These are phyloP conservation scores for Samia ricini DNA, from an alignment of 1,140 invertebrate genomes.

Conservation along the genomic window DNA sequence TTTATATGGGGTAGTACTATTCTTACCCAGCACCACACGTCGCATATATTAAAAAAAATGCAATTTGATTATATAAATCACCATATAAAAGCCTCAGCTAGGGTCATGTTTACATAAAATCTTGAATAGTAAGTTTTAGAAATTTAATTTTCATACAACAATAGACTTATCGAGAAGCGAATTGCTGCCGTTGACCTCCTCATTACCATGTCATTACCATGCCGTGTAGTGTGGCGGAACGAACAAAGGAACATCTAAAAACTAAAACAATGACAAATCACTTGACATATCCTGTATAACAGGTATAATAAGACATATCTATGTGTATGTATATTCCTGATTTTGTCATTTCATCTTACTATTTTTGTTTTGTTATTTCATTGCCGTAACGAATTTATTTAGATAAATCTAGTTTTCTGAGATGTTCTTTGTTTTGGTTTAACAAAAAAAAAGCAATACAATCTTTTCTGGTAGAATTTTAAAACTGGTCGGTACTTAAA, in stretches of 20 bases:
- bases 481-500: too few relatives aligned
- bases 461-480: too few relatives aligned
- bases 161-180: slow-evolving; percentile 19
- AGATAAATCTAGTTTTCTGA: too few relatives aligned
- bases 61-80: too few relatives aligned
- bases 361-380: not conserved
- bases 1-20: too few relatives aligned
- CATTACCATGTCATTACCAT: slow-evolving; percentile 40
- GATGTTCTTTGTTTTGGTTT: too few relatives aligned
- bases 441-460: too few relatives aligned
- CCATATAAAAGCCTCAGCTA: not conserved
- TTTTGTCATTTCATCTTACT: not conserved
- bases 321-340: slow-evolving; percentile 4
- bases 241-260: slow-evolving; percentile 43
- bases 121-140: not conserved
- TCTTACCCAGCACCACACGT: too few relatives aligned
- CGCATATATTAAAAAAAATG: too few relatives aligned
- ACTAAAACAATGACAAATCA: slow-evolving; percentile 31
- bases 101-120: not conserved
- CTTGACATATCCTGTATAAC: slow-evolving; percentile 14
- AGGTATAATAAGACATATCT: not conserved
- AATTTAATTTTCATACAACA: not conserved
- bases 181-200: slow-evolving; percentile 30
- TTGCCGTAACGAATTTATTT: not conserved
- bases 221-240: slow-evolving; percentile 18